These are phyloP conservation scores for silkworm (Bombyx mori) DNA, from an alignment of 1,140 invertebrate genomes.

Conservation along the genomic window ASM3026992v2 NC_085129.1:14406001-14406500, in stretches of 20 bases:
- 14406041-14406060: conserved; percentile 31
- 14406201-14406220: no score
- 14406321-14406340: conserved; percentile 30
- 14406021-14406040: conserved; percentile 53
- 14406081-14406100: no score
- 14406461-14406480: conserved; percentile 11
- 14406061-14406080: not conserved
- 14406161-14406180: no score
- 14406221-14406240: no score
- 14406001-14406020: conserved; percentile 31
- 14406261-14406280: conserved; percentile 43
- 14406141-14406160: no score
- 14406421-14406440: conserved; percentile 14
- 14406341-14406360: conserved; percentile 44
- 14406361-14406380: conserved; percentile 30
- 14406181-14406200: no score
- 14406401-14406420: conserved; percentile 43
- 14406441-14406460: conserved; percentile 7
- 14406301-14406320: no score
- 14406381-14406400: conserved; percentile 31
- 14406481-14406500: conserved; percentile 33
- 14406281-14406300: conserved; percentile 33
- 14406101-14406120: no score
- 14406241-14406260: conserved; percentile 27
- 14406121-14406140: no score